These are phyloP conservation scores for Cinara cedri DNA, from an alignment of 2,888 invertebrate species.

Conservation along the genomic window DNA sequence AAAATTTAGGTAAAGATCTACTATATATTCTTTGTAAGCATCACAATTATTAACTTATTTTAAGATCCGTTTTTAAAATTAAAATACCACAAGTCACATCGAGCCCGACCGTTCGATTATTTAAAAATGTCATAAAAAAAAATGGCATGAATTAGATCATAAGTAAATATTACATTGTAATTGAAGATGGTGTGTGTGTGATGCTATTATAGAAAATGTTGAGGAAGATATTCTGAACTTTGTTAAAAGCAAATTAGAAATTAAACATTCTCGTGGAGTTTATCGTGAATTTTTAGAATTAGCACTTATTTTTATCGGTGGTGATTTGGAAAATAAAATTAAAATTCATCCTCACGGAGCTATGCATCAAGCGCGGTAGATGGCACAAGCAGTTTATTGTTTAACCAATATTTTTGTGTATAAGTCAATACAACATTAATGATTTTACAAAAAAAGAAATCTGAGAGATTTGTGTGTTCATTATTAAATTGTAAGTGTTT, in stretches of 20 bases:
- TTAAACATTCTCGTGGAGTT: constrained; percentile 21
- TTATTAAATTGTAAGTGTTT: constrained; percentile 59
- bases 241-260: too few species aligned
- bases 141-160: constrained; percentile 23
- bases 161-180: constrained; percentile 25
- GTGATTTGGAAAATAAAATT: constrained; percentile 13
- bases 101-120: constrained; percentile 14
- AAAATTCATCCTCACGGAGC: too few species aligned
- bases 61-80: background rate
- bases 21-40: constrained; percentile 29
- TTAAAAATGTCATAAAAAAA: constrained; percentile 25
- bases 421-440: background rate
- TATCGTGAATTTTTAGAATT: constrained; percentile 14
- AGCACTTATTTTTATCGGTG: constrained; percentile 7
- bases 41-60: constrained; percentile 30
- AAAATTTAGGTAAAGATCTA: constrained; percentile 22
- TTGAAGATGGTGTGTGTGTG: constrained; percentile 27
- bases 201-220: constrained; percentile 2
- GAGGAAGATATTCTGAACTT: constrained; percentile 16
- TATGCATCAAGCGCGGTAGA: constrained; percentile 5
- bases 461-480: constrained; percentile 59
- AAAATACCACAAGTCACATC: constrained; percentile 30
- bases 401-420: constrained; percentile 24
- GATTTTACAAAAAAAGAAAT: constrained; percentile 7
- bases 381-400: constrained; percentile 10